Evolutionary conservation across 2,797 vertebrate genomes (phyloP).

Genomic region (Gymnothorax javanicus): DNA sequence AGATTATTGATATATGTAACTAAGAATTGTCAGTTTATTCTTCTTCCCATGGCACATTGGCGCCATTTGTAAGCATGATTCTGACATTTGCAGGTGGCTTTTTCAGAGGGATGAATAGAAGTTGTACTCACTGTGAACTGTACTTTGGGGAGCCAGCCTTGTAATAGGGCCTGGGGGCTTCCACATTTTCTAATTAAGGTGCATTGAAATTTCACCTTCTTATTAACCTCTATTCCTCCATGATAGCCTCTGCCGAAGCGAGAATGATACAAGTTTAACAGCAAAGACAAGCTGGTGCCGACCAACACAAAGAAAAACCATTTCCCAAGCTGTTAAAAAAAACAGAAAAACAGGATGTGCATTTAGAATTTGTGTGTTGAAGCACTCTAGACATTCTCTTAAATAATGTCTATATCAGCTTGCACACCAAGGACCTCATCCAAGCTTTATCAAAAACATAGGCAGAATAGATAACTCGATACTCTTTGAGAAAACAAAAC

Average conservation of each 20-base stretch:
- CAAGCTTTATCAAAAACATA: conserved; percentile 73
- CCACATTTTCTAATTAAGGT: conserved; percentile 66
- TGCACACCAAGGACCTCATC: conserved; percentile 70
- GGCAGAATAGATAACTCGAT: conserved; percentile 74
- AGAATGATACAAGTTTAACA: conserved; percentile 45
- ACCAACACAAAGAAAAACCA: conserved; percentile 52
- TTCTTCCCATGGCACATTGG: neutral
- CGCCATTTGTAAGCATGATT: conserved; percentile 5
- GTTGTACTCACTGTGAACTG: conserved; percentile 48
- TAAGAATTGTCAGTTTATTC: neutral
- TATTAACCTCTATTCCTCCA: conserved; percentile 46
- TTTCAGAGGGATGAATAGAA: conserved; percentile 39
- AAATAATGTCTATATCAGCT: conserved; percentile 76
- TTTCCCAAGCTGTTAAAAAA: neutral
- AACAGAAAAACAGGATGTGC: conserved; percentile 31
- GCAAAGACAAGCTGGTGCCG: neutral
- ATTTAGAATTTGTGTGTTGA: conserved; percentile 55
- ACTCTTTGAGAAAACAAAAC: conserved; percentile 70
- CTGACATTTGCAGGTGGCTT: conserved; percentile 25
- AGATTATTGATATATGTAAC: neutral
- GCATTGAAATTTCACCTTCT: conserved; percentile 45
- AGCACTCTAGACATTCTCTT: conserved; percentile 76
- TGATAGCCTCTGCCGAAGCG: conserved; percentile 55
- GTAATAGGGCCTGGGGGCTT: conserved; percentile 58
- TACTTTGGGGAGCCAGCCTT: conserved; percentile 58